These are phyloP conservation scores for Paradisaea rubra DNA, from an alignment of 2,113 vertebrate species.

Conservation along the genomic window DNA sequence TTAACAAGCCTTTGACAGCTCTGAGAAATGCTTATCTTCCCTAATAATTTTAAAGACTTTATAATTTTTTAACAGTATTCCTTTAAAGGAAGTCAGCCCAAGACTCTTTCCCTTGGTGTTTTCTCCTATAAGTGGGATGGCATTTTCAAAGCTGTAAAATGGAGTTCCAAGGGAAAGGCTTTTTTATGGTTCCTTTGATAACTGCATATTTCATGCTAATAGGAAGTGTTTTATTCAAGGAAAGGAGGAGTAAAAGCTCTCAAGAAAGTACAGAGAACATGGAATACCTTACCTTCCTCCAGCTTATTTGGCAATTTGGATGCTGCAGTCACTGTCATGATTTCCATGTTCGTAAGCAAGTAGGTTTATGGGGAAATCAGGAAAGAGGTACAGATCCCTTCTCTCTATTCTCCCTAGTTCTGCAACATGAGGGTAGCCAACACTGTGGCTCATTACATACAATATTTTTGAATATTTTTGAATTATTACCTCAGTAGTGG, in stretches of 20 bases:
- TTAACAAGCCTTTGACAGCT: conserved; percentile 1
- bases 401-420: background rate
- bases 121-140: background rate
- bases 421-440: background rate
- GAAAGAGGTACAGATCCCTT: background rate
- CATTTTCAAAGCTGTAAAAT: background rate
- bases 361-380: background rate
- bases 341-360: background rate
- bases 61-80: background rate
- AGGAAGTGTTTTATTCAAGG: background rate
- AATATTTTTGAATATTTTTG: background rate
- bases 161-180: background rate
- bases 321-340: background rate
- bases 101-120: background rate
- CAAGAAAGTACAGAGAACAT: background rate
- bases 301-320: background rate
- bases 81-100: background rate
- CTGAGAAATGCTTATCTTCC: background rate
- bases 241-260: background rate
- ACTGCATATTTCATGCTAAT: background rate
- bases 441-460: background rate
- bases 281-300: background rate
- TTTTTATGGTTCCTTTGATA: background rate
- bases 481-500: background rate
- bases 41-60: background rate